Conservation (phyloP, 35 echinoderm and acorn worm species). For the Heliocidaris erythrogramma region DNA sequence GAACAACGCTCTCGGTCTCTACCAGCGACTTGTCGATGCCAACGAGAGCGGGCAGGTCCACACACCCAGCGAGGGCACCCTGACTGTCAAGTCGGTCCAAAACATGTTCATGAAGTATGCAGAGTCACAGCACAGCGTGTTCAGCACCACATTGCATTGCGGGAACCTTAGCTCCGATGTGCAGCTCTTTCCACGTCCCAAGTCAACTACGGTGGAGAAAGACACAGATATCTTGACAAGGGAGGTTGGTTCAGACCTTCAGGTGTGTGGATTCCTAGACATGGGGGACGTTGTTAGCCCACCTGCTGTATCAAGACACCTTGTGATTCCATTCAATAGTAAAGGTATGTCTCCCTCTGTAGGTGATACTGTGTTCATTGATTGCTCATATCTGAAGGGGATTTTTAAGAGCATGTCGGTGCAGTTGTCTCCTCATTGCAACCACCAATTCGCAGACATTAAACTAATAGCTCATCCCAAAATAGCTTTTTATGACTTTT, state of each 20-base stretch:
- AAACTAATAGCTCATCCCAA: too few relatives aligned
- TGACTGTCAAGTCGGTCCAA: conserved; percentile 63
- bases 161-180: conserved; percentile 86
- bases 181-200: conserved; percentile 79
- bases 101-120: conserved; percentile 61
- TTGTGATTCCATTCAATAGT: conserved; percentile 70
- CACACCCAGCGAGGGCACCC: conserved; percentile 48
- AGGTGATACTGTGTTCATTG: background rate
- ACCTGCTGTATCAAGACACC: conserved; percentile 80
- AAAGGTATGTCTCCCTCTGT: conserved; percentile 58
- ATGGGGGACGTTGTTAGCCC: conserved; percentile 83
- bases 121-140: conserved; percentile 57
- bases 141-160: conserved; percentile 66
- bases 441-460: too few relatives aligned
- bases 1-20: conserved; percentile 45
- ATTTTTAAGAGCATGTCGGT: too few relatives aligned
- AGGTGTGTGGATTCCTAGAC: conserved; percentile 91
- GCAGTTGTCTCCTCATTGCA: too few relatives aligned
- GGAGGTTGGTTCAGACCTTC: conserved; percentile 63
- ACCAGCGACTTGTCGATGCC: conserved; percentile 74
- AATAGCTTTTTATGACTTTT: too few relatives aligned
- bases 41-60: conserved; percentile 74
- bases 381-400: too few relatives aligned
- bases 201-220: conserved; percentile 30
- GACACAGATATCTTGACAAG: conserved; percentile 59